Base-by-base conservation (phyloP, 2,113 vertebrate species). In the Cyprinodon brontotheroides region DNA sequence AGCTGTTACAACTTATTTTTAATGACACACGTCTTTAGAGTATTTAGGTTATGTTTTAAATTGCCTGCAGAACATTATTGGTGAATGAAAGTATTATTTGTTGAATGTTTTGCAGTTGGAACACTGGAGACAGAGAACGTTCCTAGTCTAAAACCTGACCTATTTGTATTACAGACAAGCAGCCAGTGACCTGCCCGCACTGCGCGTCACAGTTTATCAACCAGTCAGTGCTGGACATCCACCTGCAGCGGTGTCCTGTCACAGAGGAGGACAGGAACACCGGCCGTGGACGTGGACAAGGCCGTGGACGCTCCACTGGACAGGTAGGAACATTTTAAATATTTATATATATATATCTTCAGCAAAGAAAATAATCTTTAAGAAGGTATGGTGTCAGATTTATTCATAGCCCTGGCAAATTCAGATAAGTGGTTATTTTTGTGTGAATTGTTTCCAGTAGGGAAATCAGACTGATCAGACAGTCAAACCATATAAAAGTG, bases 121-220 rank as follows among this genome's bases (percentile, higher is more conserved):
- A 22, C 13, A 36, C 62, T 74, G 36, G 50, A 50, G 20, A 50
- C 11, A 29, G 60, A 73, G 50, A 50, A 74, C n/a, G 41, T 9
- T 41, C 41, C 41, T 63, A 76, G 75, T 61, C 59, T 81, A 7
- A 77, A 73, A 72, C 17, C 15, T 40, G 15, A 45, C 61, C 11
- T 41, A 62, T n/a, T 80, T 70, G 57, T 22, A n/a, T 80, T 4
- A 67, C 93, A 15, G 96, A 96, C 59, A 95, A 94, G 80, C 87
- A 95, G 90, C 96, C 96, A 0, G 93, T 91, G n/a, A 91, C 87
- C 29, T 97, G 96, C 74, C 71, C 86, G 0, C 94, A 94, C 82
- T 97, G 96, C 3, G 91, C 93, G 0, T 90, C 95, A 0, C 95
- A 96, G 92, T 96, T 97, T 68, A 91, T 95, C 20, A 95, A 94